Evolutionary conservation across 1,140 invertebrate genomes (phyloP), one percentile per base, ranked within the genome.

Genomic region (Theocolax elegans): DNA sequence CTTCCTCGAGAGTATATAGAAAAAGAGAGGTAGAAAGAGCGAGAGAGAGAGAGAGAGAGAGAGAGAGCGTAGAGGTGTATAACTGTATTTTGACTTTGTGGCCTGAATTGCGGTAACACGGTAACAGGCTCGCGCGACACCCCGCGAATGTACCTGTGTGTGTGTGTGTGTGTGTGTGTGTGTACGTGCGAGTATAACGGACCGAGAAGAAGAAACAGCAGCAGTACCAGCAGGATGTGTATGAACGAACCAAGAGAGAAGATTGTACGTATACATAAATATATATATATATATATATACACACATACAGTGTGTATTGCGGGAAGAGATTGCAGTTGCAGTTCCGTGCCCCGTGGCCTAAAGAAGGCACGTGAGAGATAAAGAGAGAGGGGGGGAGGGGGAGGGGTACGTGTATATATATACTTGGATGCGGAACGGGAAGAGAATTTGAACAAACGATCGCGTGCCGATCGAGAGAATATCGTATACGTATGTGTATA

Each of bases 51-150:
- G 27, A 49, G 44, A 60, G 46, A 51, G 56, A 60, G 23, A 60
- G 44, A 60, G 31, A 53, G 31, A 49, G 49, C 27, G 31, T 9
- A 44, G 23, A 44, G 48, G 27, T n/a, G n/a, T 74, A 79, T 86
- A 86, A 86, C 84, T 86, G 84, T 85, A 85, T 86, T 85, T 86
- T 86, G 84, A 85, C 84, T 86, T 86, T 86, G 84, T 86, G 84
- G 84, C 84, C 84, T 86, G 81, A 86, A 86, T 86, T 85, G 83
- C 81, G 83, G 83, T 86, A 86, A 86, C 84, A 85, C 84, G 80
- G 84, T 86, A 86, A 85, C 82, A 85, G 83, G 81, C 79, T 82
- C 80, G 8, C 49, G 49, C 58, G 62, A 64, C 62, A 64, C 62
- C 62, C 62, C 62, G 62, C 62, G 62, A 49, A 19, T 13, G n/a